A percentile compares a stretch with the other conserved stretches of the same genome.
Evolutionary conservation across 2,113 vertebrate species (phyloP).

Genomic region (Rhea americana): DNA sequence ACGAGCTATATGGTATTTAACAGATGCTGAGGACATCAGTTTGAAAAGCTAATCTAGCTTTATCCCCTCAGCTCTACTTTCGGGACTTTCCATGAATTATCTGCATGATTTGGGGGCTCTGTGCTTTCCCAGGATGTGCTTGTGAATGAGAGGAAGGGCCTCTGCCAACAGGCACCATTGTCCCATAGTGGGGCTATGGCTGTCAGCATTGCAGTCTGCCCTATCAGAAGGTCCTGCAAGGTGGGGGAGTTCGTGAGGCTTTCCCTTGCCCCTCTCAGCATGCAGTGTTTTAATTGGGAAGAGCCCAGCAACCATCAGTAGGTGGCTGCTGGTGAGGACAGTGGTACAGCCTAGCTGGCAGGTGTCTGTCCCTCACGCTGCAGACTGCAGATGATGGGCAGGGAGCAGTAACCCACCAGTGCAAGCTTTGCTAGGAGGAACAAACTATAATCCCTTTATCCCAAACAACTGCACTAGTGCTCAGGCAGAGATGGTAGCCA

Average conservation of each 20-base stretch:
- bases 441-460: background rate
- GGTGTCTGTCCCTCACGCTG: background rate
- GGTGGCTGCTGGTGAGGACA: background rate
- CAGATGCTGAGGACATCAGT: background rate
- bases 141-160: background rate
- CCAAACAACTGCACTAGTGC: background rate
- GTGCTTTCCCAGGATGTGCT: background rate
- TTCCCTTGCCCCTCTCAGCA: background rate
- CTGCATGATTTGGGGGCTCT: background rate
- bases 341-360: rapidly evolving
- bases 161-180: background rate
- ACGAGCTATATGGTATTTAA: background rate
- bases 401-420: background rate
- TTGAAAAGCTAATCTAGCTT: background rate
- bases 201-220: background rate
- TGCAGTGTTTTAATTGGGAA: background rate
- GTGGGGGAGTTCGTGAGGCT: background rate
- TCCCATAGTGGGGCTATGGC: background rate
- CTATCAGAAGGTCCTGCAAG: background rate
- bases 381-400: background rate
- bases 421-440: background rate
- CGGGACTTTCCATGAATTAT: background rate
- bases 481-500: background rate
- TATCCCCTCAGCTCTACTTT: background rate
- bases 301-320: background rate